These are phyloP conservation scores for Fistularia commersonii DNA, from an alignment of 2,797 vertebrate species.

Conservation along the genomic window DNA sequence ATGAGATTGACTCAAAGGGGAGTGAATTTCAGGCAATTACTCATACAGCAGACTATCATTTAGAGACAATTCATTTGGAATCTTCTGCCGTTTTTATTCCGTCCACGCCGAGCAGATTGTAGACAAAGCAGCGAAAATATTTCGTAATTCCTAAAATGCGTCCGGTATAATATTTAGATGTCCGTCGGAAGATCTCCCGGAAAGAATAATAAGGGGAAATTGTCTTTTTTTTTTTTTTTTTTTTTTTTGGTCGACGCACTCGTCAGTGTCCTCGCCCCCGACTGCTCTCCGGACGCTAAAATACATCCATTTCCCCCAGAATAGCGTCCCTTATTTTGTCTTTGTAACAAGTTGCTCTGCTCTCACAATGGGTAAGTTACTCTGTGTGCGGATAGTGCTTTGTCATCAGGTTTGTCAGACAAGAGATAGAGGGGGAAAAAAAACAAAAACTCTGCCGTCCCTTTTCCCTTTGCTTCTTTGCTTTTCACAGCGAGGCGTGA, in stretches of 20 bases:
- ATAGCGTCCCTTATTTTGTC: conserved; percentile 31
- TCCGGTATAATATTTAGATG: no score
- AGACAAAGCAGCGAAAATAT: conserved; percentile 26
- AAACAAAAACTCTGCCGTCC: conserved; percentile 14
- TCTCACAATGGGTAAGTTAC: conserved; percentile 51
- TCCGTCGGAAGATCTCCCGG: no score
- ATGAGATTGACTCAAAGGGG: conserved; percentile 77
- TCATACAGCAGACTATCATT: conserved; percentile 69
- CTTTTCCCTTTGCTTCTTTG: conserved; percentile 34
- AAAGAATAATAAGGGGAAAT: not conserved
- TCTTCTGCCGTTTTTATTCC: conserved; percentile 48
- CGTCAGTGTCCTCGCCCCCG: no score
- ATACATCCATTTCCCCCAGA: conserved; percentile 23
- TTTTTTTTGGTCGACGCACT: not conserved
- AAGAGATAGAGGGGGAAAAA: conserved; percentile 32
- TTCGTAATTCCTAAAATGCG: conserved; percentile 11
- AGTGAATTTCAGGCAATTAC: conserved; percentile 75
- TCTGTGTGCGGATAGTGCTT: conserved; percentile 55
- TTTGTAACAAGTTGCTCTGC: conserved; percentile 48
- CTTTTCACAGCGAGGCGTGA: conserved; percentile 55
- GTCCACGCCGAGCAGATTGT: conserved; percentile 23
- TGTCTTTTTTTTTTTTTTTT: not conserved
- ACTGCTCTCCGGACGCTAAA: not conserved
- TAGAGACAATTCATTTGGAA: conserved; percentile 66
- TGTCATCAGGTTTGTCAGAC: conserved; percentile 70